Conservation (phyloP, 2,888 invertebrate species). For the Hartigia nigra region DNA sequence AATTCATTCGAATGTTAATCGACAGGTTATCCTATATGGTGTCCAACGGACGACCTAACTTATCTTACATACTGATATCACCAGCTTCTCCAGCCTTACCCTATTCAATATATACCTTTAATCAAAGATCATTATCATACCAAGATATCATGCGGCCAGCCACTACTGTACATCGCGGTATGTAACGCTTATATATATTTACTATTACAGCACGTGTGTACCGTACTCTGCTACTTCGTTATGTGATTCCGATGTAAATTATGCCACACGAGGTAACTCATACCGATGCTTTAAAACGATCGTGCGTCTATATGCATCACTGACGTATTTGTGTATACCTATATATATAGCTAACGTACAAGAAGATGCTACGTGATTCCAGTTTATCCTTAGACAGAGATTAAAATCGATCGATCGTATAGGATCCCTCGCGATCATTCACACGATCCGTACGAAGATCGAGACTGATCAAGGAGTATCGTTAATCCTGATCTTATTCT, state of each 20-base stretch:
- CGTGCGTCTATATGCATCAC: not conserved
- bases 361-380: not conserved
- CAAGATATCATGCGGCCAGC: slow-evolving; percentile 19
- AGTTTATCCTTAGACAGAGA: not conserved
- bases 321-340: not conserved
- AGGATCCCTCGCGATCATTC: slow-evolving; percentile 7
- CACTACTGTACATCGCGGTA: slow-evolving; percentile 22
- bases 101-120: slow-evolving; percentile 22
- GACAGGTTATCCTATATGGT: not conserved
- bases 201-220: slow-evolving; percentile 34
- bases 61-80: not conserved
- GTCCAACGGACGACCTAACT: not conserved
- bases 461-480: not conserved
- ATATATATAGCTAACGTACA: not conserved
- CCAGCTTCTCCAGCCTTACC: not conserved
- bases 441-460: slow-evolving; percentile 9
- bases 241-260: slow-evolving; percentile 36
- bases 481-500: not conserved
- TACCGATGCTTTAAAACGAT: not conserved
- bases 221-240: slow-evolving; percentile 33
- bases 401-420: slow-evolving; percentile 8
- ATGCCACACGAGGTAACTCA: slow-evolving; percentile 19
- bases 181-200: slow-evolving; percentile 33
- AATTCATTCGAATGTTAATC: not conserved
- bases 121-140: slow-evolving; percentile 37